A percentile compares a stretch with the other conserved stretches of the same genome.
These are phyloP conservation scores for Trachemys scripta DNA, from an alignment of 2,113 vertebrate genomes.

Conservation along the genomic window DNA sequence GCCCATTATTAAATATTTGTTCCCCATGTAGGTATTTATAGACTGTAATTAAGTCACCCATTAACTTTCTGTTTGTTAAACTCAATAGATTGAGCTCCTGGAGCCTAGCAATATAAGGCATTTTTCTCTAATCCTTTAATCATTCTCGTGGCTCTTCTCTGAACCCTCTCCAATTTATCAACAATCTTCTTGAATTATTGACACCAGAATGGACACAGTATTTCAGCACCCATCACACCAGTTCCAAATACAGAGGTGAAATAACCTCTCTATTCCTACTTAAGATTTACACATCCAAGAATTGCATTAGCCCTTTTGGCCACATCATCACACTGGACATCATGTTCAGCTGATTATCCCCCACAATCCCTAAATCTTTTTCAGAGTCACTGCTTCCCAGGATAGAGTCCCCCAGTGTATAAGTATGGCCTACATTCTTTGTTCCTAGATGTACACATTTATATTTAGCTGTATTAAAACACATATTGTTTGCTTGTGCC, in stretches of 20 bases:
- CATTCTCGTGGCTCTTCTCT: not conserved
- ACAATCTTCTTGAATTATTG: not conserved
- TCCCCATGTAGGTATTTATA: not conserved
- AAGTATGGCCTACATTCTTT: not conserved
- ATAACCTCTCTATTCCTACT: too few relatives aligned
- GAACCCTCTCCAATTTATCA: not conserved
- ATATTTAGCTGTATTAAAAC: not conserved
- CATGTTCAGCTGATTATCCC: not conserved
- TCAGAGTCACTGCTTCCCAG: not conserved
- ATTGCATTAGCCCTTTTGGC: not conserved
- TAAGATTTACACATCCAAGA: too few relatives aligned
- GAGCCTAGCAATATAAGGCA: not conserved
- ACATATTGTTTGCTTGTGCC: not conserved
- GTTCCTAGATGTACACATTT: not conserved
- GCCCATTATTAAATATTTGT: not conserved
- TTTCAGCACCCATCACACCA: not conserved
- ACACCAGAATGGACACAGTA: not conserved
- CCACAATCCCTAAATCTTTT: not conserved
- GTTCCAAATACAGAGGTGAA: too few relatives aligned
- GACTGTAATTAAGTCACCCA: not conserved
- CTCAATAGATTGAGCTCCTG: not conserved
- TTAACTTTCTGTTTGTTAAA: not conserved
- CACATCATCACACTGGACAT: not conserved
- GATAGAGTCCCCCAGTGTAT: not conserved
- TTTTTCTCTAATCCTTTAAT: not conserved